These are phyloP conservation scores for Vultur gryphus DNA, from an alignment of 2,797 vertebrate species.

Conservation along the genomic window DNA sequence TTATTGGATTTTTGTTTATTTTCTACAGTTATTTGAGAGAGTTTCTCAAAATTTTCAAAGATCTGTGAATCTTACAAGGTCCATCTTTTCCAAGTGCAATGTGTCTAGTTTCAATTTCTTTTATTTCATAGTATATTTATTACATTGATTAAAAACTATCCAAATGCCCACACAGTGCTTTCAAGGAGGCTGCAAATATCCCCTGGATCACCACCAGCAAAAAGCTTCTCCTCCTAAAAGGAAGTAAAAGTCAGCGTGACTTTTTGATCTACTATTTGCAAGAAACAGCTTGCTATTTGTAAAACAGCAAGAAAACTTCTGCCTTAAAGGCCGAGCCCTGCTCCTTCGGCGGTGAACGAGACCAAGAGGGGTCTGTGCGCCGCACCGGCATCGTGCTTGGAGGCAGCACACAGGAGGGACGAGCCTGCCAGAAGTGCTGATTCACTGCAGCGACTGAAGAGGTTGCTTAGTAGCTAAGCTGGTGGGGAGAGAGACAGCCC, in stretches of 20 bases:
- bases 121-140: background rate
- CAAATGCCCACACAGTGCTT: background rate
- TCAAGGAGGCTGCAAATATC: background rate
- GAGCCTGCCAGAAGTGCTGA: conserved; percentile 56
- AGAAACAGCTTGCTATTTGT: background rate
- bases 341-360: accelerated
- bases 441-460: conserved; percentile 33
- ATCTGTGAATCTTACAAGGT: background rate
- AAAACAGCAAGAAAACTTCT: background rate
- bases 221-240: background rate
- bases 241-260: accelerated
- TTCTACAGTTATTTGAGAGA: background rate
- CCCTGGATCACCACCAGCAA: background rate
- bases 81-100: background rate
- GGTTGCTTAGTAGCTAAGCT: background rate
- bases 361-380: background rate
- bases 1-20: background rate
- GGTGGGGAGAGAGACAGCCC: background rate
- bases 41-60: background rate
- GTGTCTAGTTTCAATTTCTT: background rate
- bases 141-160: background rate
- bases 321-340: background rate
- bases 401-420: background rate
- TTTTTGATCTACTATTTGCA: background rate
- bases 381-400: background rate